A percentile compares a stretch with the other conserved stretches of the same genome.
Evolutionary conservation across 2,113 vertebrate species (phyloP).

Genomic region (Corythaixoides concolor): DNA sequence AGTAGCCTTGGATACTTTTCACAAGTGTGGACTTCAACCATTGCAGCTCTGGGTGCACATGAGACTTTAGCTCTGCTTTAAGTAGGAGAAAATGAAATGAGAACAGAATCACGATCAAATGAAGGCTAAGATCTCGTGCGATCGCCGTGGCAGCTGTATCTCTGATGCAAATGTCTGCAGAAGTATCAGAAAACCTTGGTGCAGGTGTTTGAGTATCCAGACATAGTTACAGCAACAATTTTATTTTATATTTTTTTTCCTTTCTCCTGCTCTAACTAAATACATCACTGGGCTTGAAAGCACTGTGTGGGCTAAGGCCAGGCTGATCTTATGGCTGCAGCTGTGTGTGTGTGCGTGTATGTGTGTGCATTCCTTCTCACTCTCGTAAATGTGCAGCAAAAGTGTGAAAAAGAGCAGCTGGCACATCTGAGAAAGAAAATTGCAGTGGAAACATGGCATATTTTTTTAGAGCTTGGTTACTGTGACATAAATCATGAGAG

Average conservation of each 20-base stretch:
- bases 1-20: not conserved
- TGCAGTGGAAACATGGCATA: conserved; percentile 21
- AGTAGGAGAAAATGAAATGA: conserved; percentile 8
- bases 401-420: conserved; percentile 71
- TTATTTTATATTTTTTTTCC: not conserved
- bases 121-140: not conserved
- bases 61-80: not conserved
- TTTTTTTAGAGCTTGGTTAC: conserved; percentile 9
- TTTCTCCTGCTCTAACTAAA: conserved; percentile 12
- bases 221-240: conserved; percentile 29
- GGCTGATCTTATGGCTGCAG: conserved; percentile 44
- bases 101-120: not conserved
- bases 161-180: conserved; percentile 66
- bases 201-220: conserved; percentile 77
- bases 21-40: not conserved
- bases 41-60: not conserved
- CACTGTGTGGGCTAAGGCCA: conserved; percentile 28
- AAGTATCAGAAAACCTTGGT: conserved; percentile 66
- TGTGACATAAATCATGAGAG: not conserved
- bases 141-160: conserved; percentile 64
- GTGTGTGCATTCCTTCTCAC: conserved; percentile 63
- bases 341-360: conserved; percentile 38
- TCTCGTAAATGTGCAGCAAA: conserved; percentile 72
- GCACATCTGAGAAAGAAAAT: conserved; percentile 63
- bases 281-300: conserved; percentile 16